These are phyloP conservation scores for Drosophila sproati DNA, from an alignment of 1,140 invertebrate species.

Conservation along the genomic window DNA sequence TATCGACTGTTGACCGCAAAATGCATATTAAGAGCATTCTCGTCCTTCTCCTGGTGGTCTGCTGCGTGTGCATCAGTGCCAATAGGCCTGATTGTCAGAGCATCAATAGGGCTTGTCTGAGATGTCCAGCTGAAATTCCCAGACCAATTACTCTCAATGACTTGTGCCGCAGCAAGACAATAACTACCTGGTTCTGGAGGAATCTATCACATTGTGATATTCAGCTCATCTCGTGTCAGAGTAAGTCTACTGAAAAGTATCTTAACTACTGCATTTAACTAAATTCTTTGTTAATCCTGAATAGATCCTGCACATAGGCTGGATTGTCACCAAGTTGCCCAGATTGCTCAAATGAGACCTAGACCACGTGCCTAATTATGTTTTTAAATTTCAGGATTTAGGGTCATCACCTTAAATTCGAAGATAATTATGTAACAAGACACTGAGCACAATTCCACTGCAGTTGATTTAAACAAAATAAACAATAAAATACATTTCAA, in stretches of 20 bases:
- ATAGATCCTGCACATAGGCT: conserved; percentile 18
- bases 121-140: conserved; percentile 6
- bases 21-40: conserved; percentile 47
- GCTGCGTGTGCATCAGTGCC: conserved; percentile 24
- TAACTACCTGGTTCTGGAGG: conserved; percentile 4
- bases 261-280: too few species aligned
- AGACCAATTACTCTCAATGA: conserved; percentile 34
- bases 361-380: not conserved
- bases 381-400: not conserved
- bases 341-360: conserved; percentile 7
- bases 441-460: not conserved
- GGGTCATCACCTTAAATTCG: not conserved
- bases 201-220: conserved; percentile 14
- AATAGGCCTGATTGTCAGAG: conserved; percentile 35
- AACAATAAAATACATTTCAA: conserved; percentile 56
- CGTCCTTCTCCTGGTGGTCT: conserved; percentile 28
- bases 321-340: conserved; percentile 12
- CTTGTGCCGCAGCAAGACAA: conserved; percentile 23
- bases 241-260: conserved; percentile 12
- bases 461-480: conserved; percentile 57
- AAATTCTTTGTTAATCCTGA: not conserved
- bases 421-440: conserved; percentile 10
- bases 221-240: conserved; percentile 22
- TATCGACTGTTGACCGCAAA: conserved; percentile 1
- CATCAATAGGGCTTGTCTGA: conserved; percentile 27